Evolutionary conservation across 37 sponge, comb jelly and placozoan species (phyloP).

Genomic region (Hexactinellida sp.): DNA sequence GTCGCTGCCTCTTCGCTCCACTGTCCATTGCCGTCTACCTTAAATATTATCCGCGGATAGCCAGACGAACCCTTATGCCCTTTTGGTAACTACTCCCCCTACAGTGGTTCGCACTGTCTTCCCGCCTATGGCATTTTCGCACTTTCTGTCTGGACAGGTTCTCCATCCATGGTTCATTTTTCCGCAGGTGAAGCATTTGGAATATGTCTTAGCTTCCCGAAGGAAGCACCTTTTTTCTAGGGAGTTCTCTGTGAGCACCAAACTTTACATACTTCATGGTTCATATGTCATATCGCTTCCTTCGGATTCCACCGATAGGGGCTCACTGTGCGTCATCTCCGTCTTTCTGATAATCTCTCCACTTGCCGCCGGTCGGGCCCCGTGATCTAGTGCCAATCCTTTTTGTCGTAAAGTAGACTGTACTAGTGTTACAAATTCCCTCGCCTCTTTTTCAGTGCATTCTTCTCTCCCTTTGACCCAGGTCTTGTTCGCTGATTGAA

Average conservation of each 20-base stretch:
- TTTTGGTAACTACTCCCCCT: background rate
- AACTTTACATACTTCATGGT: background rate
- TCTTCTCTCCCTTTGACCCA: background rate
- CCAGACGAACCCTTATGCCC: background rate
- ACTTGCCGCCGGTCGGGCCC: background rate
- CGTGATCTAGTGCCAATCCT: background rate
- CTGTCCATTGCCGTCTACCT: background rate
- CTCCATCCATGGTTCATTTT: background rate
- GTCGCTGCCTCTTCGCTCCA: background rate
- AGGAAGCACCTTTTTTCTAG: background rate
- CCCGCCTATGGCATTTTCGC: background rate
- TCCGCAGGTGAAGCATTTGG: background rate
- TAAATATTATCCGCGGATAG: background rate
- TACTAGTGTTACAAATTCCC: slow-evolving; percentile 2
- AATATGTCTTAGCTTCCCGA: background rate
- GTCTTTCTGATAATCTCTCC: background rate
- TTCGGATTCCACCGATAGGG: background rate
- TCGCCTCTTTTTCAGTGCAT: background rate
- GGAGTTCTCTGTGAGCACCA: background rate
- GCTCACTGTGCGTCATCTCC: background rate
- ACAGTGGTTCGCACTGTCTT: background rate
- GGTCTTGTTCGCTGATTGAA: background rate
- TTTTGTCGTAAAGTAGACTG: background rate
- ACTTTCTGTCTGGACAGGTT: background rate
- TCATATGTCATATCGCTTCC: background rate